Evolutionary conservation across 2,797 vertebrate genomes (phyloP).

Genomic region (Thamnophis elegans): DNA sequence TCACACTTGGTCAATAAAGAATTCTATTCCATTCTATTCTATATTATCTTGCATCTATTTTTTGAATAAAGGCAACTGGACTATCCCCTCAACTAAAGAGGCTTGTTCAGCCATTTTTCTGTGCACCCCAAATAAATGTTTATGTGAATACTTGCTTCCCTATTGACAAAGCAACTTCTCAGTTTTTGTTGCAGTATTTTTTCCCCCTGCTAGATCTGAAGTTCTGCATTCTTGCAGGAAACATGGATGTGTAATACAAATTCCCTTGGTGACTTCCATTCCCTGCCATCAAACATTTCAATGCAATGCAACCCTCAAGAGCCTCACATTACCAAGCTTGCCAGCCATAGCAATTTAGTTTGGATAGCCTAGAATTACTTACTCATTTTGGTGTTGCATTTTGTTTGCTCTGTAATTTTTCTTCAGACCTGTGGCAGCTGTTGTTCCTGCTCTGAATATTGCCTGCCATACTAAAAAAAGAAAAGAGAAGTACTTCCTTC

Average conservation of each 20-base stretch:
- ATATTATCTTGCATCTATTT: not conserved
- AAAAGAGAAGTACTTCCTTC: not conserved
- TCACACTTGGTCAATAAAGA: too few species aligned
- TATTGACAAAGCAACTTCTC: not conserved
- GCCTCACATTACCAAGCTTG: not conserved
- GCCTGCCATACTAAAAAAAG: conserved; percentile 11
- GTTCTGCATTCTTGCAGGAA: conserved; percentile 11
- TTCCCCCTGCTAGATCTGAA: not conserved
- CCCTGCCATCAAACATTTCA: conserved; percentile 9
- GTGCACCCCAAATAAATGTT: not conserved
- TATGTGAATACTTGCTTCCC: conserved; percentile 10
- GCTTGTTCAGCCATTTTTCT: not conserved
- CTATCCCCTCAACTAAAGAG: not conserved
- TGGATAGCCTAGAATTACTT: conserved; percentile 2
- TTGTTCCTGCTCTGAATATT: conserved; percentile 12
- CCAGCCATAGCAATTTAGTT: conserved; percentile 7
- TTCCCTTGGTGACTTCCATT: conserved; percentile 12
- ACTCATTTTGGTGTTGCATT: conserved; percentile 29
- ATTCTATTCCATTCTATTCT: too few species aligned
- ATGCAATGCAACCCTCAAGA: not conserved
- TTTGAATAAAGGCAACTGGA: not conserved
- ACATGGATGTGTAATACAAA: not conserved
- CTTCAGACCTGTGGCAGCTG: conserved; percentile 12
- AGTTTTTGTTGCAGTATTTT: not conserved
- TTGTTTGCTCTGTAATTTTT: conserved; percentile 19